phyloP scores from a whole-genome alignment of 2,888 invertebrate genomes.

The Nemotelus nigrinus region DNA sequence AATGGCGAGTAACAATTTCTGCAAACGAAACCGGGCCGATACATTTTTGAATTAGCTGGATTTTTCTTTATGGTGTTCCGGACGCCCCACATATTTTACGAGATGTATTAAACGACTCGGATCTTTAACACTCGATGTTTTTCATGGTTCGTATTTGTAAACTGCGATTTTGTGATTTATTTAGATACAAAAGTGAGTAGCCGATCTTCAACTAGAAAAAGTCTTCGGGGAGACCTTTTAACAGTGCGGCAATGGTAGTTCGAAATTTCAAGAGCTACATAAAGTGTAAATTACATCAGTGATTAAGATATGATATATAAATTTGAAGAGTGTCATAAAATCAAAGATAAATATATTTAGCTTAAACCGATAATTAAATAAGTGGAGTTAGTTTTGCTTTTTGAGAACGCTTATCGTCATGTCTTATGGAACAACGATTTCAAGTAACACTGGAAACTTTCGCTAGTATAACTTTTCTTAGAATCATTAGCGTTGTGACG shows the following conservation, averaged over 20 bases:
- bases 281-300: constrained; percentile 77
- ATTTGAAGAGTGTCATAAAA: constrained; percentile 77
- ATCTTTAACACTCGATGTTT: too few relatives aligned
- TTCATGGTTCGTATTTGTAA: too few relatives aligned
- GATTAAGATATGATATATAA: constrained; percentile 70
- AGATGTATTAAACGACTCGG: too few relatives aligned
- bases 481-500: constrained; percentile 83
- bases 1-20: too few relatives aligned
- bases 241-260: constrained; percentile 77
- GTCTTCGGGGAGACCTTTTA: too few relatives aligned
- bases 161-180: too few relatives aligned
- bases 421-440: constrained; percentile 83
- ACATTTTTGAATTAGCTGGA: too few relatives aligned
- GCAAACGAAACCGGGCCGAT: too few relatives aligned
- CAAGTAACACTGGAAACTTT: constrained; percentile 82
- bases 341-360: constrained; percentile 91
- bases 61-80: too few relatives aligned
- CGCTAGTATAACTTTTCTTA: constrained; percentile 78
- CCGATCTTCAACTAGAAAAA: too few relatives aligned
- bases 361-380: constrained; percentile 89
- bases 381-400: constrained; percentile 84
- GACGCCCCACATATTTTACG: too few relatives aligned
- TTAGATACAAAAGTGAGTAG: too few relatives aligned
- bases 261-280: constrained; percentile 70
- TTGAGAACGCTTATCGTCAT: constrained; percentile 85